Percentiles rank a stretch among this genome's conserved stretches.
These are phyloP conservation scores for Rhynchonycteris naso DNA, from an alignment of 2,797 vertebrate species.

Conservation along the genomic window DNA sequence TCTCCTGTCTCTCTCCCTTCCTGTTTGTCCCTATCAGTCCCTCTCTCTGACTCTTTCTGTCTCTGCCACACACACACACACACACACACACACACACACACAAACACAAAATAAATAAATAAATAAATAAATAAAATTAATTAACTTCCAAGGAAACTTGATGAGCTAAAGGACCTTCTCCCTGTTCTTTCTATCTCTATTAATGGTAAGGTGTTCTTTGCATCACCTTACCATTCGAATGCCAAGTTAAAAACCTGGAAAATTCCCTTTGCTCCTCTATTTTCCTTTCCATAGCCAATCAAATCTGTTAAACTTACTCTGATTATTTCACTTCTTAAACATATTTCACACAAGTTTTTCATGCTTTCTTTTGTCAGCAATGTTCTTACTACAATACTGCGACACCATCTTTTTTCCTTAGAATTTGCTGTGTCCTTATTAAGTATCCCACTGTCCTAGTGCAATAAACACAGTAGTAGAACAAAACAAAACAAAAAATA, in stretches of 20 bases:
- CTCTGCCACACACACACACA: too few species aligned
- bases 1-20: too few species aligned
- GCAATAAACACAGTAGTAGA: neutral
- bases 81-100: too few species aligned
- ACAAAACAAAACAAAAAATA: neutral
- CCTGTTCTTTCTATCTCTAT: neutral
- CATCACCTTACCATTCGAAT: neutral
- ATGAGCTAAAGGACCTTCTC: neutral
- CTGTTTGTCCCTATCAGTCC: too few species aligned
- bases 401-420: neutral
- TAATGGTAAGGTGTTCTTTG: too few species aligned
- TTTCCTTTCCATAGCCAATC: neutral
- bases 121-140: too few species aligned
- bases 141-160: neutral
- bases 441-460: neutral
- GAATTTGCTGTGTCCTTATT: neutral
- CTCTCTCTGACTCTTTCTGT: too few species aligned
- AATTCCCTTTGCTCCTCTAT: neutral
- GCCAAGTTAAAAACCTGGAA: neutral
- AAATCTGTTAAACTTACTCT: neutral
- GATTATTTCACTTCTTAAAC: neutral
- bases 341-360: neutral
- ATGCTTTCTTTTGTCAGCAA: neutral
- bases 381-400: neutral
- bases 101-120: too few species aligned